phyloP scores from a whole-genome alignment of 2,888 invertebrate species.

The Spisula subtruncata region DNA sequence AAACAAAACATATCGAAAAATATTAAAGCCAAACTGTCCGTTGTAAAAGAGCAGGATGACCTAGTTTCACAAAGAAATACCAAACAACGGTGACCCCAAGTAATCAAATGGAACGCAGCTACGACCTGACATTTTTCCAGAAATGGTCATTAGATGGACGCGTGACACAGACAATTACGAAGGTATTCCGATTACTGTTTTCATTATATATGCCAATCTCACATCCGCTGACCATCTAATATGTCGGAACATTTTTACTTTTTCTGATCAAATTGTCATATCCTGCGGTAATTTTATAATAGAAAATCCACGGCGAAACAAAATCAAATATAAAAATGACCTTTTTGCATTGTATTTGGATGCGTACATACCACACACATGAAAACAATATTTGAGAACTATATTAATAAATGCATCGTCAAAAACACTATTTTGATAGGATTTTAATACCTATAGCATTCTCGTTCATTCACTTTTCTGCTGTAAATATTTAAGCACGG shows the following conservation, averaged over 20 bases:
- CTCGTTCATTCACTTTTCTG: background rate
- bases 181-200: background rate
- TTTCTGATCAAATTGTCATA: conserved; percentile 20
- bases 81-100: no score
- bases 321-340: conserved; percentile 33
- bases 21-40: no score
- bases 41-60: no score
- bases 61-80: no score
- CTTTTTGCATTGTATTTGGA: conserved; percentile 19
- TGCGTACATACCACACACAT: background rate
- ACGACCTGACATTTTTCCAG: no score
- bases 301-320: conserved; percentile 27
- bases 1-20: no score
- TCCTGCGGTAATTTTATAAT: conserved; percentile 38
- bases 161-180: background rate
- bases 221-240: background rate
- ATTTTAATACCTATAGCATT: background rate
- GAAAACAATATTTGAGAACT: conserved; percentile 8
- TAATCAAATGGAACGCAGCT: no score
- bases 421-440: conserved; percentile 11
- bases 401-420: background rate
- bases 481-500: background rate
- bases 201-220: background rate
- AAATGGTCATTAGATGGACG: background rate
- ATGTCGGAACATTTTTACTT: conserved; percentile 23